Conservation (phyloP, 2,888 invertebrate species). For the Rhaphigaster nebulosa region DNA sequence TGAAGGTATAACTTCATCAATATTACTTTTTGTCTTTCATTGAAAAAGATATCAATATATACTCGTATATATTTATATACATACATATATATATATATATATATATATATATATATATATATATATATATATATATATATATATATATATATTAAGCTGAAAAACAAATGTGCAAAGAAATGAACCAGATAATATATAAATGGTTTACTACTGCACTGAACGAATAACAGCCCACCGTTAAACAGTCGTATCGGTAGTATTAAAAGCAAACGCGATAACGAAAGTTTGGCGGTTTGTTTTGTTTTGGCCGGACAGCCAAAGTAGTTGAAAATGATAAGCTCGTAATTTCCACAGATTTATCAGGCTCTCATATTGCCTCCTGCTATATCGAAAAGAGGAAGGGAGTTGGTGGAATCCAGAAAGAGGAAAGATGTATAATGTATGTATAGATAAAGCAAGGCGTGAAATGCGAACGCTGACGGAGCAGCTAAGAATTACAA, state of each 20-base stretch:
- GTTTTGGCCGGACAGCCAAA: background rate
- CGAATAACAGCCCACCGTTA: background rate
- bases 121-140: no score
- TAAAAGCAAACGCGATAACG: background rate
- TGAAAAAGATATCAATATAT: no score
- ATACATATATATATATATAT: no score
- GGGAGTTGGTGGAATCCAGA: background rate
- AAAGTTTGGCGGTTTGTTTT: background rate
- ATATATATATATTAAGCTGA: no score
- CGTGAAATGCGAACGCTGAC: conserved; percentile 45
- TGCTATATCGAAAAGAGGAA: background rate
- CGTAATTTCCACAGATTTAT: background rate
- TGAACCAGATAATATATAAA: background rate
- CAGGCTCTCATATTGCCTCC: background rate
- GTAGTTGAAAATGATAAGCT: background rate
- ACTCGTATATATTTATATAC: no score
- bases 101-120: no score
- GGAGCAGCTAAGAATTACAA: conserved; percentile 23
- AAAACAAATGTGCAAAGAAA: background rate
- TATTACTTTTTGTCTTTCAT: no score
- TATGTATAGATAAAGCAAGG: conserved; percentile 37
- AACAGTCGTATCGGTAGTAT: background rate
- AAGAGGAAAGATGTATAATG: background rate
- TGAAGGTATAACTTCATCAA: no score
- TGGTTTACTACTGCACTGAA: background rate